These are phyloP conservation scores for Phataginus tricuspis DNA, from an alignment of 2,797 vertebrate species.

Conservation along the genomic window DNA sequence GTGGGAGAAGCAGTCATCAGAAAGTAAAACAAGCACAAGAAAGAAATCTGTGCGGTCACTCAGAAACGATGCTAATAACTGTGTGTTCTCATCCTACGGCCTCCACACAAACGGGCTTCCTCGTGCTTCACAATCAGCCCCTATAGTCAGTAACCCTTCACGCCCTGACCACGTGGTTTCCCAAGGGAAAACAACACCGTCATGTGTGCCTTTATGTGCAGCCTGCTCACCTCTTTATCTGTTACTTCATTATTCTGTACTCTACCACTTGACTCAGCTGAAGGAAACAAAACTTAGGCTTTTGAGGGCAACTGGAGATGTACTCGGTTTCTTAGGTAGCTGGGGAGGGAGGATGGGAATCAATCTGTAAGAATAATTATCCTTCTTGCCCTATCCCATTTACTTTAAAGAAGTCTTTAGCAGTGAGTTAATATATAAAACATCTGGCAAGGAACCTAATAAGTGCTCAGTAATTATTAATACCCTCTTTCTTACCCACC, in stretches of 20 bases:
- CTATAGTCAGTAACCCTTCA: background rate
- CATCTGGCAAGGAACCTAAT: background rate
- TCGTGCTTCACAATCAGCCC: background rate
- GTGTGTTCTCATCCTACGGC: background rate
- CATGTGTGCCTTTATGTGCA: background rate
- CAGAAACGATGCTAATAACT: background rate
- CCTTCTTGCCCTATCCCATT: constrained; percentile 57
- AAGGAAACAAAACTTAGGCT: background rate
- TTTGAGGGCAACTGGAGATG: background rate
- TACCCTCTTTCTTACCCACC: background rate
- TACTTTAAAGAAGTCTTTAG: constrained; percentile 37
- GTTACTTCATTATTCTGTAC: background rate
- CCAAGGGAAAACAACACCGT: background rate
- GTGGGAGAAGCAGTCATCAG: constrained; percentile 66
- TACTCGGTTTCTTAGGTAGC: background rate
- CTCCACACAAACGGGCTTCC: background rate
- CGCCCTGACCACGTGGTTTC: background rate
- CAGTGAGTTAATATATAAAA: background rate
- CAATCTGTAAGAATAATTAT: background rate
- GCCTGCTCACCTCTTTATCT: background rate
- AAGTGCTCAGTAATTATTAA: background rate
- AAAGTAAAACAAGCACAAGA: constrained; percentile 62
- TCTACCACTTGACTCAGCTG: background rate
- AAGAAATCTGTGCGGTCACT: constrained; percentile 19
- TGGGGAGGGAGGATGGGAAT: background rate